These are phyloP conservation scores for Glomeris marginata DNA, from an alignment of 2,888 invertebrate genomes.

Conservation along the genomic window DNA sequence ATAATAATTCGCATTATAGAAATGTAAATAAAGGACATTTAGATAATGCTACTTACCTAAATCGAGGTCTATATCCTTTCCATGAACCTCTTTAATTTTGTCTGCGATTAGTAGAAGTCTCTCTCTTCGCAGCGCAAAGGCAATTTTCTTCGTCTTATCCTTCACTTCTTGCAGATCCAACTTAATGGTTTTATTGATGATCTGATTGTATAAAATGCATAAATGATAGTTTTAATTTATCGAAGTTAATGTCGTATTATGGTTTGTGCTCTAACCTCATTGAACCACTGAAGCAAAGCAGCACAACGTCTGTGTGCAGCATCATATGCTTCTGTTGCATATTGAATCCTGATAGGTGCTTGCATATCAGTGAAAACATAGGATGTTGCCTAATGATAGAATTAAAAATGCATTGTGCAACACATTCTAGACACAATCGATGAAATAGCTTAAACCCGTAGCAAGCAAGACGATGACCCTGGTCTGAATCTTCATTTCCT, in stretches of 20 bases:
- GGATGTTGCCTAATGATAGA: conserved; percentile 26
- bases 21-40: background rate
- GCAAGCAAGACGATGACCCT: too few relatives aligned
- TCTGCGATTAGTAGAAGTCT: conserved; percentile 31
- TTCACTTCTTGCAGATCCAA: conserved; percentile 33
- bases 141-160: conserved; percentile 29
- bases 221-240: background rate
- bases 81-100: conserved; percentile 17
- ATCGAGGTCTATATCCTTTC: conserved; percentile 21
- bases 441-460: too few relatives aligned
- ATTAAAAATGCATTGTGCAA: background rate
- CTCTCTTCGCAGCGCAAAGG: conserved; percentile 33
- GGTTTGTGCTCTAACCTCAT: too few relatives aligned
- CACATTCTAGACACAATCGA: too few relatives aligned
- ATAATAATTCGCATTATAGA: background rate
- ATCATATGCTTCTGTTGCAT: conserved; percentile 33
- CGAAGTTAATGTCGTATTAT: background rate
- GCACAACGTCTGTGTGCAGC: conserved; percentile 32
- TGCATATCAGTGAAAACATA: conserved; percentile 38
- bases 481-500: too few relatives aligned
- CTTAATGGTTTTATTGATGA: conserved; percentile 35
- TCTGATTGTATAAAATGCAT: conserved; percentile 22
- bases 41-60: background rate
- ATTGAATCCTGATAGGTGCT: conserved; percentile 28
- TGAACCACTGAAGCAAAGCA: conserved; percentile 39